A percentile compares a stretch with the other conserved stretches of the same genome.
Evolutionary conservation across 2,113 vertebrate species (phyloP).

Genomic region (Coturnix japonica): DNA sequence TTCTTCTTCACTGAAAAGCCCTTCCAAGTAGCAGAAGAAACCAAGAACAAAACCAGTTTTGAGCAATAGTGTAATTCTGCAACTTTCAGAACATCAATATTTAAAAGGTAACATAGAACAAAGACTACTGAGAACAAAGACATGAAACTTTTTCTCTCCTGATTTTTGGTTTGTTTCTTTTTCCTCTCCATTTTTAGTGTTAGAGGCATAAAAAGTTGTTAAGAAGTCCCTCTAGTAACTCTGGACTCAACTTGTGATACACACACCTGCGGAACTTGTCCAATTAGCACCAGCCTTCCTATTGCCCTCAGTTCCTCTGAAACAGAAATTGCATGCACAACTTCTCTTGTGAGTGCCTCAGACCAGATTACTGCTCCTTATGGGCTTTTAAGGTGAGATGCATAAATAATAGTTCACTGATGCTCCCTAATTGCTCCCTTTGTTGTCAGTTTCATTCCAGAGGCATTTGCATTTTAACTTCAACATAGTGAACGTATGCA

Average conservation of each 20-base stretch:
- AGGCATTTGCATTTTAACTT: neutral
- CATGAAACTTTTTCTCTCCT: neutral
- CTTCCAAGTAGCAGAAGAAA: neutral
- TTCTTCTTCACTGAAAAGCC: neutral
- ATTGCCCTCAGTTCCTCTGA: neutral
- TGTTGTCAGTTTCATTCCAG: neutral
- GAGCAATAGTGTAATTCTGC: neutral
- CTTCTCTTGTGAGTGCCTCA: neutral
- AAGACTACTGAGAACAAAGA: neutral
- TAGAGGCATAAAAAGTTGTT: neutral
- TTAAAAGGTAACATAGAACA: neutral
- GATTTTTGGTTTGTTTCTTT: too few relatives aligned
- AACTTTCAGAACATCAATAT: neutral
- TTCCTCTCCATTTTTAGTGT: neutral
- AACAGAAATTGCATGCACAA: neutral
- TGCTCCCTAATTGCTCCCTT: neutral
- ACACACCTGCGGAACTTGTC: neutral
- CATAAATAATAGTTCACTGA: neutral
- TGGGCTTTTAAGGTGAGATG: neutral
- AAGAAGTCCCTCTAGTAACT: neutral
- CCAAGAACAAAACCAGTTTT: neutral
- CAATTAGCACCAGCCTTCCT: neutral
- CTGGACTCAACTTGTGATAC: too few relatives aligned
- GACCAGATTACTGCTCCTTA: neutral
- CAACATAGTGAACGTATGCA: neutral